Evolutionary conservation across 2,888 invertebrate genomes (phyloP).

Genomic region (Marasmarcha lunaedactyla): DNA sequence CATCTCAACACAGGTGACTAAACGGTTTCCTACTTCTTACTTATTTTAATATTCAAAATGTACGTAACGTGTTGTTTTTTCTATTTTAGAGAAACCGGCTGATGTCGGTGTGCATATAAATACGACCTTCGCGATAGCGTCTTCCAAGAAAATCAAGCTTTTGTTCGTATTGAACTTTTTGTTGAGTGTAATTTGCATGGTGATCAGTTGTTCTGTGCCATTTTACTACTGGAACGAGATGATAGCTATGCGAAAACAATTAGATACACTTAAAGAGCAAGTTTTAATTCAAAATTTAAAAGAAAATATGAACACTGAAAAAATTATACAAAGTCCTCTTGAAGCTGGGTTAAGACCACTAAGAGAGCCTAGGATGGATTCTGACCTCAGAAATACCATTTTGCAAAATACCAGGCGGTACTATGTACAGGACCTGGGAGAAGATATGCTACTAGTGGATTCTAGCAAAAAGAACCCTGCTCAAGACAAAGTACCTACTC

Average conservation of each 20-base stretch:
- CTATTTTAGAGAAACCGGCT: constrained; percentile 46
- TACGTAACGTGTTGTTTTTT: constrained; percentile 21
- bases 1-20: constrained; percentile 59
- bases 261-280: constrained; percentile 46
- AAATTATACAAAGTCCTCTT: constrained; percentile 33
- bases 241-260: constrained; percentile 43
- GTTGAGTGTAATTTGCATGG: constrained; percentile 47
- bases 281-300: constrained; percentile 30
- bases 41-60: constrained; percentile 6
- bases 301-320: constrained; percentile 20
- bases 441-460: constrained; percentile 50
- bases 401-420: constrained; percentile 31
- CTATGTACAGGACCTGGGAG: constrained; percentile 50
- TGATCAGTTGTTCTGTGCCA: constrained; percentile 45
- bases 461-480: constrained; percentile 42
- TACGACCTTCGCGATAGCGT: constrained; percentile 58
- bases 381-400: constrained; percentile 19
- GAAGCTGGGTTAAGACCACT: constrained; percentile 25
- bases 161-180: constrained; percentile 55
- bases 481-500: constrained; percentile 26
- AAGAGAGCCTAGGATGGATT: constrained; percentile 33
- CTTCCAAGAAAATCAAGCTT: constrained; percentile 62
- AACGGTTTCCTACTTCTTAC: neutral
- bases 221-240: constrained; percentile 60
- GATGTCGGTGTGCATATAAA: constrained; percentile 61